phyloP scores from a whole-genome alignment of 2,113 vertebrate species.

The Callorhinus ursinus region DNA sequence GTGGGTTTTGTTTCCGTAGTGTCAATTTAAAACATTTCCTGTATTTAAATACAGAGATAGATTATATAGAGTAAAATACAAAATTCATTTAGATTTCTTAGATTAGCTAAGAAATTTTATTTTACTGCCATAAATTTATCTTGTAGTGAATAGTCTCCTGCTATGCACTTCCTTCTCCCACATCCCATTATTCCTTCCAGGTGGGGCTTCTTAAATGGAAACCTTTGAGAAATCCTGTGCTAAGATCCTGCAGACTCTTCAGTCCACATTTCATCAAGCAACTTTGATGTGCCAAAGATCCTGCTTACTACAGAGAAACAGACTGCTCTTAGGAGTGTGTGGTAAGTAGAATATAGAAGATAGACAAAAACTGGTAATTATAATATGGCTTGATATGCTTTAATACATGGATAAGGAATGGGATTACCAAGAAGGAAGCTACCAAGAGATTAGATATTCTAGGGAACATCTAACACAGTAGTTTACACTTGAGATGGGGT shows the following conservation, averaged over 20 bases:
- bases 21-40: background rate
- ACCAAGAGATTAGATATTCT: background rate
- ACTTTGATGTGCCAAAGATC: background rate
- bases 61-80: background rate
- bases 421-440: background rate
- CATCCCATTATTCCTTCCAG: background rate
- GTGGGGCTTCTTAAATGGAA: background rate
- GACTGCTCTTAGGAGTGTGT: background rate
- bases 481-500: background rate
- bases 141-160: background rate
- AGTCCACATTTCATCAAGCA: conserved; percentile 1
- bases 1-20: background rate
- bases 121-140: background rate
- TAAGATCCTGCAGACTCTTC: background rate
- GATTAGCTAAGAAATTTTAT: conserved; percentile 23
- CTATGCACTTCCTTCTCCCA: background rate
- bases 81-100: conserved; percentile 29
- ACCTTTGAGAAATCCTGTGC: background rate
- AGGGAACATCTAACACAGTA: background rate
- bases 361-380: background rate
- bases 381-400: background rate
- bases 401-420: background rate
- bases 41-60: background rate
- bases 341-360: background rate
- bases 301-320: background rate